These are phyloP conservation scores for Criorhina ranunculi DNA, from an alignment of 2,888 invertebrate species.

Conservation along the genomic window DNA sequence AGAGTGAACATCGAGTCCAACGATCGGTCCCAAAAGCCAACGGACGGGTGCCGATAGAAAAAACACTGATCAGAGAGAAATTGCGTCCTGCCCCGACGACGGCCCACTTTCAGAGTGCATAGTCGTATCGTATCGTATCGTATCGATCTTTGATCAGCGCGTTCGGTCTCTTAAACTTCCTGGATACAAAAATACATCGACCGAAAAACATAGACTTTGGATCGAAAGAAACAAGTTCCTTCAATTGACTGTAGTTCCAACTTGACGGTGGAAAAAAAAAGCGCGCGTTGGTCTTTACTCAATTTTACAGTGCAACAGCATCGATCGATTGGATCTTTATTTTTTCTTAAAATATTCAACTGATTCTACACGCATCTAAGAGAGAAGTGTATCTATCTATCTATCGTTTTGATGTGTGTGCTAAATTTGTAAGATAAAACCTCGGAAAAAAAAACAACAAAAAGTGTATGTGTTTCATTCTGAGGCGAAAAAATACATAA, in stretches of 20 bases:
- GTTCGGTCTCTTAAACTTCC: slow-evolving; percentile 56
- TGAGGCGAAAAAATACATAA: slow-evolving; percentile 52
- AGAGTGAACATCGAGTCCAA: slow-evolving; percentile 65
- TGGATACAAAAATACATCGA: slow-evolving; percentile 74
- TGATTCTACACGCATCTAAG: not conserved
- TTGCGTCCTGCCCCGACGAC: slow-evolving; percentile 25
- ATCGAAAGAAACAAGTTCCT: slow-evolving; percentile 51
- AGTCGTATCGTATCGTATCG: too few relatives aligned
- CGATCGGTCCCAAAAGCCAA: slow-evolving; percentile 71
- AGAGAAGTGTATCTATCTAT: slow-evolving; percentile 57
- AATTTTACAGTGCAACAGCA: slow-evolving; percentile 40
- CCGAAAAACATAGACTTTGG: slow-evolving; percentile 48
- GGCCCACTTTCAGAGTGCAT: slow-evolving; percentile 22
- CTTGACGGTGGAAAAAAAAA: slow-evolving; percentile 45
- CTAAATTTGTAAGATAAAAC: slow-evolving; percentile 63
- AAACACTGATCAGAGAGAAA: slow-evolving; percentile 44
- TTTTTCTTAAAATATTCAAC: slow-evolving; percentile 7
- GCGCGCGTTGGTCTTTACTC: slow-evolving; percentile 69
- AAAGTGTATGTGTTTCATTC: slow-evolving; percentile 46
- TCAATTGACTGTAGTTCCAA: too few relatives aligned
- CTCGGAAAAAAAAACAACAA: slow-evolving; percentile 14
- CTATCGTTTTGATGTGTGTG: slow-evolving; percentile 45
- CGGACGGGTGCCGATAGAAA: slow-evolving; percentile 70
- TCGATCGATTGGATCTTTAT: slow-evolving; percentile 18
- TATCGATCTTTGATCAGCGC: slow-evolving; percentile 73